Evolutionary conservation across 2,797 vertebrate genomes (phyloP).

Genomic region (Gallirallus australis): DNA sequence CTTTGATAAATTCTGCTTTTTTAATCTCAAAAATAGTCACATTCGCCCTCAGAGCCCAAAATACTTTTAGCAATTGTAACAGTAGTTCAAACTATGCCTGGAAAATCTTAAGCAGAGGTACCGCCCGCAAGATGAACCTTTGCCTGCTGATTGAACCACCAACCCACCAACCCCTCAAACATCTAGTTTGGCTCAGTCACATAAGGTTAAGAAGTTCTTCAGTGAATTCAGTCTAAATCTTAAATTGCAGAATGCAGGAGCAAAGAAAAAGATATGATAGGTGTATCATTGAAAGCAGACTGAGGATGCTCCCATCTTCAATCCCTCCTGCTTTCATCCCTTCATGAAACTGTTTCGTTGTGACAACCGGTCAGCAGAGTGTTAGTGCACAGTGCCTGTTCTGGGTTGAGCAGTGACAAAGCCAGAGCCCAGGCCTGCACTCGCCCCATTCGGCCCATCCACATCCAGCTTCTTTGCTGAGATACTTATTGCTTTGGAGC

Average conservation of each 20-base stretch:
- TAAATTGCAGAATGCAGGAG: not conserved
- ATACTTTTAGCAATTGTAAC: not conserved
- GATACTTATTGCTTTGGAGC: not conserved
- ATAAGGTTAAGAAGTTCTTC: not conserved
- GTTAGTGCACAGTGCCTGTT: not conserved
- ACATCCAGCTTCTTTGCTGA: not conserved
- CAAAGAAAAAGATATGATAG: not conserved
- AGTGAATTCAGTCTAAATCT: not conserved
- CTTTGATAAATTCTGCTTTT: not conserved
- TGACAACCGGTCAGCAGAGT: not conserved
- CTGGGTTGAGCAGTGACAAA: rapidly evolving
- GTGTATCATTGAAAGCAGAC: not conserved
- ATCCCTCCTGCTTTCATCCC: not conserved
- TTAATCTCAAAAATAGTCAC: not conserved
- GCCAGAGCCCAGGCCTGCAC: not conserved
- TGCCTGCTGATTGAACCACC: not conserved
- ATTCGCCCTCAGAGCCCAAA: not conserved
- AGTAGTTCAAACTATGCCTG: not conserved
- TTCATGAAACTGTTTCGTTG: not conserved
- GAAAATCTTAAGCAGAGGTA: not conserved
- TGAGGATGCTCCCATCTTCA: not conserved
- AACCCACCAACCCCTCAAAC: not conserved
- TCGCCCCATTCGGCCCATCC: not conserved
- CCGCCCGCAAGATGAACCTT: not conserved
- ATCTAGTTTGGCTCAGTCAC: not conserved